Conservation (phyloP, 2,113 vertebrate genomes). For the Bambusicola thoracicus region DNA sequence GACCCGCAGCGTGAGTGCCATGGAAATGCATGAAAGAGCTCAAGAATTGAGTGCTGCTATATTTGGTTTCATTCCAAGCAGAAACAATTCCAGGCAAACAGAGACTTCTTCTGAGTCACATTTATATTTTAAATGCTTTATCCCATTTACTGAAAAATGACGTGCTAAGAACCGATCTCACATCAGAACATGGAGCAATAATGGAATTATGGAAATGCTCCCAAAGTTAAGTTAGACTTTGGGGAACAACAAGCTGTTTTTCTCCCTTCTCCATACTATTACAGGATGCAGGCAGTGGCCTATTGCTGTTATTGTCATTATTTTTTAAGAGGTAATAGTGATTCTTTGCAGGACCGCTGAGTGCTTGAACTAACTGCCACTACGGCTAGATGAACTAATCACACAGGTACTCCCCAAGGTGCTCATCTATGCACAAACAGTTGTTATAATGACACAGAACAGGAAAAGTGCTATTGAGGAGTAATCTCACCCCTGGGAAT, state of each 20-base stretch:
- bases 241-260: neutral
- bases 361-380: neutral
- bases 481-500: neutral
- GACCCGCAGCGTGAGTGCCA: neutral
- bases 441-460: neutral
- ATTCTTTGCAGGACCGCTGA: neutral
- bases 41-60: neutral
- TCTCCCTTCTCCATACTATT: neutral
- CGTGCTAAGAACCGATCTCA: neutral
- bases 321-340: neutral
- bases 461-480: neutral
- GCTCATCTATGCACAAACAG: neutral
- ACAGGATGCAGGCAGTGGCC: neutral
- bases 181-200: neutral
- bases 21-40: neutral
- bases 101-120: neutral
- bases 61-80: neutral
- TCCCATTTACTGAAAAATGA: neutral
- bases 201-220: neutral
- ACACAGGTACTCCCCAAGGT: neutral
- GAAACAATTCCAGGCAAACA: neutral
- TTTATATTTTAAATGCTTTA: neutral
- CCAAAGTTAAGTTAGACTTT: neutral
- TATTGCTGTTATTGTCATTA: neutral
- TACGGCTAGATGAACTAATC: neutral